Evolutionary conservation across 2,113 vertebrate species (phyloP), one percentile per base, ranked within the genome.

Genomic region (Psephotus haematonotus): DNA sequence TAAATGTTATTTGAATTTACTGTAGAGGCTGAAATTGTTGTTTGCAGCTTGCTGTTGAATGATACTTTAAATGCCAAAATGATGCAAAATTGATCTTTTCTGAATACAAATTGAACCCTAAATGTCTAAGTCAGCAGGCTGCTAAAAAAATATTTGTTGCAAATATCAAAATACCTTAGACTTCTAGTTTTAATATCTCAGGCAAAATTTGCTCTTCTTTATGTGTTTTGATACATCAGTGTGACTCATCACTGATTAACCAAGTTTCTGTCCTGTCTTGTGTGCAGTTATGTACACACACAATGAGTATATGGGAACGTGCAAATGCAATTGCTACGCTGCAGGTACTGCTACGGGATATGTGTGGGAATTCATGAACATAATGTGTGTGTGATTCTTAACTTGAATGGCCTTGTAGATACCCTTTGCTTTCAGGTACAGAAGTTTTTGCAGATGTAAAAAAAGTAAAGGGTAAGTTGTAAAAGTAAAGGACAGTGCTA

Each of bases 311-410:
- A 3, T 13, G 27, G 23, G 59, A 57, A 57, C 1, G 4, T 7
- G 25, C 15, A 37, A 43, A n/a, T 33, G 29, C 11, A 19, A 55
- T 78, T 78, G 31, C 12, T 53, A 1, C 6, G 4, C 29, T 2
- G 8, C 27, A 23, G 57, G 25, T 43, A 8, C 37, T 52, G 6
- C 23, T 43, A 2, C 3, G 60, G 11, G 35, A 23, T 4, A 3
- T 23, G 7, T n/a, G 13, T 64, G 50, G 27, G 16, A 43, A 33
- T 43, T 67, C 63, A 2, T 17, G 14, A 4, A 0, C 0, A 0
- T 22, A 13, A 27, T 0, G 0, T 5, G 1, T 43, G 13, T 9
- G 2, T 29, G 37, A 19, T 53, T 35, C 7, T 29, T 27, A 11
- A 17, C 8, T 3, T 7, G 7, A 43, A 22, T 7, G 12, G 35